A percentile compares a stretch with the other conserved stretches of the same genome.
phyloP scores from a whole-genome alignment of 2,888 invertebrate species.

The Meganola albula region DNA sequence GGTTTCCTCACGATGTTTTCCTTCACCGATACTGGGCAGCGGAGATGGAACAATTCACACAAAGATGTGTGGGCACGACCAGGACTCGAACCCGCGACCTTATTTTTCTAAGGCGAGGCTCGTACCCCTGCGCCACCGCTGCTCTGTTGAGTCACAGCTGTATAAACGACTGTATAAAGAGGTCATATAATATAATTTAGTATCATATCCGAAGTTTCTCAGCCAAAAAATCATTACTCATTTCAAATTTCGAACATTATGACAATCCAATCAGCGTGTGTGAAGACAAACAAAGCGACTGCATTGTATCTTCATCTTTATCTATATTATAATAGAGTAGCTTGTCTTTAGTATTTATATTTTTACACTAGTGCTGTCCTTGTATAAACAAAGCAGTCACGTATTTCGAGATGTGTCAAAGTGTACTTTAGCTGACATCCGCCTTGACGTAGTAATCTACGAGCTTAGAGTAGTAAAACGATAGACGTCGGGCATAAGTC shows the following conservation, averaged over 20 bases:
- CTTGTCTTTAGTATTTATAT: constrained; percentile 14
- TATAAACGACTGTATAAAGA: too few relatives aligned
- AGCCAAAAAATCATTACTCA: too few relatives aligned
- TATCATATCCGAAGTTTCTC: too few relatives aligned
- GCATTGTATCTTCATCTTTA: constrained; percentile 11
- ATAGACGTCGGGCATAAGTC: constrained; percentile 50
- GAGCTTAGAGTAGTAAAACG: constrained; percentile 48
- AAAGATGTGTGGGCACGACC: too few relatives aligned
- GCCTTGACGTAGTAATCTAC: constrained; percentile 60
- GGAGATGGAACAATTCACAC: too few relatives aligned
- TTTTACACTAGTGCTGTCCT: constrained; percentile 40
- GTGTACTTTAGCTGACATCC: constrained; percentile 49
- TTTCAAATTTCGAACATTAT: constrained; percentile 28
- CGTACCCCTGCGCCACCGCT: too few relatives aligned
- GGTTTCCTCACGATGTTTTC: too few relatives aligned
- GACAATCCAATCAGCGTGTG: constrained; percentile 31
- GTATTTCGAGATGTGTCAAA: constrained; percentile 58
- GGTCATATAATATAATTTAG: too few relatives aligned
- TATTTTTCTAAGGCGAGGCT: too few relatives aligned
- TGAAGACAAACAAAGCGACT: constrained; percentile 14
- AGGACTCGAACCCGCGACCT: too few relatives aligned
- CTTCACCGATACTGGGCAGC: too few relatives aligned
- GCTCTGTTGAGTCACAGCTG: too few relatives aligned
- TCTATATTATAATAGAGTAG: background rate
- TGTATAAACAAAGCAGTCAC: constrained; percentile 55